Base-by-base conservation (phyloP, 2,113 vertebrate species). In the Hipposideros armiger region DNA sequence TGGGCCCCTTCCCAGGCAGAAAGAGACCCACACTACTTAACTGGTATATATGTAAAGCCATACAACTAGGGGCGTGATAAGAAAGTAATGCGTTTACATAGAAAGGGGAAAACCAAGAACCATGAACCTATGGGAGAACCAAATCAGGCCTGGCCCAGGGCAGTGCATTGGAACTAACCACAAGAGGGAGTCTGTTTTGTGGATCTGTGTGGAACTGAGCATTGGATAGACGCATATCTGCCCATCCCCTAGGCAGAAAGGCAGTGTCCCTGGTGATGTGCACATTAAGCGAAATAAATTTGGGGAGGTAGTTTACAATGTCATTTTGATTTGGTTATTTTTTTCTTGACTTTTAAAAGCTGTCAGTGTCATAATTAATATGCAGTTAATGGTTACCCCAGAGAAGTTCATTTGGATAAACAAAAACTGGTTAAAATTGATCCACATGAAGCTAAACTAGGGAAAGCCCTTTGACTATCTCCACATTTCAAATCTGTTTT, bases 271-370 rank as follows among this genome's bases (percentile, higher is more conserved):
- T 73, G 72, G 15, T 6, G 52, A 64, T 64, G 7, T 54, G 16
- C 40, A 67, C 22, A 16, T 28, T 32, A 69, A 17, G 15, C 62
- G 32, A 32, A 82, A 45, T 73, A 32, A 52, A 72, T 47, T 8
- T 40, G 22, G 26, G 11, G 26, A 62, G 45, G n/a, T 20, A 66
- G 10, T 83, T 77, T 64, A 83, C 30, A 67, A 28, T 74, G n/a
- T 87, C n/a, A 28, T 83, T 87, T 66, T 66, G 50, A 86, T 50
- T 80, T 32, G 66, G 66, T 82, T 85, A 60, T 45, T 84, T 85
- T 67, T 58, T 96, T 80, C 14, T 90, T 86, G 40, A 86, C 24
- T 40, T 92, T 92, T 90, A 73, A 90, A 89, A 90, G 47, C 52
- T 32, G 1, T 50, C 60, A 66, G 19, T 76, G 11, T 92, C 58